Conservation (phyloP, 2,888 invertebrate species). For the Luperina testacea region DNA sequence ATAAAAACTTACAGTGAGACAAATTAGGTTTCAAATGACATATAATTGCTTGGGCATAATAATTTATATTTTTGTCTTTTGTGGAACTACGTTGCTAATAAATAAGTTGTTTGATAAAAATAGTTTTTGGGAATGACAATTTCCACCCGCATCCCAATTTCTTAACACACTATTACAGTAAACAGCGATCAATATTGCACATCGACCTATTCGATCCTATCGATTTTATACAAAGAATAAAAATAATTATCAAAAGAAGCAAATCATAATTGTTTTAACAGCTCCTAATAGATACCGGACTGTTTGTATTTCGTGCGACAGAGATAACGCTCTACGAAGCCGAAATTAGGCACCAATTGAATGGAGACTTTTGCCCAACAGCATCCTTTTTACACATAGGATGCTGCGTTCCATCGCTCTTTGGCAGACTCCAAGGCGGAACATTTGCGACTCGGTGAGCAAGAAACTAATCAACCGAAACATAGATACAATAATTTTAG, state of each 20-base stretch:
- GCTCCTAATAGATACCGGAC: no score
- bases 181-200: no score
- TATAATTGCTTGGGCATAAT: conserved; percentile 52
- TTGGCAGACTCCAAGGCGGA: not conserved
- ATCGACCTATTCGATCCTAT: no score
- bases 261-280: no score
- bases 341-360: no score
- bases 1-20: conserved; percentile 60
- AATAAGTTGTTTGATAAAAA: not conserved
- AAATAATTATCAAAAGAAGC: no score
- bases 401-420: not conserved
- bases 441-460: not conserved
- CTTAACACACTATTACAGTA: no score
- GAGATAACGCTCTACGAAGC: no score
- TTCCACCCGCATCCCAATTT: no score
- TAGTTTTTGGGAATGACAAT: not conserved
- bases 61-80: conserved; percentile 7
- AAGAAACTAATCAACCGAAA: not conserved
- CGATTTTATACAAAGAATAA: no score
- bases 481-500: conserved; percentile 4
- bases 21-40: conserved; percentile 70
- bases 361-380: no score
- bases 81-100: not conserved
- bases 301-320: no score
- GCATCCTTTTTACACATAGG: not conserved